Base-by-base conservation (phyloP, 2,113 vertebrate genomes). In the Onychorhynchus coronatus region DNA sequence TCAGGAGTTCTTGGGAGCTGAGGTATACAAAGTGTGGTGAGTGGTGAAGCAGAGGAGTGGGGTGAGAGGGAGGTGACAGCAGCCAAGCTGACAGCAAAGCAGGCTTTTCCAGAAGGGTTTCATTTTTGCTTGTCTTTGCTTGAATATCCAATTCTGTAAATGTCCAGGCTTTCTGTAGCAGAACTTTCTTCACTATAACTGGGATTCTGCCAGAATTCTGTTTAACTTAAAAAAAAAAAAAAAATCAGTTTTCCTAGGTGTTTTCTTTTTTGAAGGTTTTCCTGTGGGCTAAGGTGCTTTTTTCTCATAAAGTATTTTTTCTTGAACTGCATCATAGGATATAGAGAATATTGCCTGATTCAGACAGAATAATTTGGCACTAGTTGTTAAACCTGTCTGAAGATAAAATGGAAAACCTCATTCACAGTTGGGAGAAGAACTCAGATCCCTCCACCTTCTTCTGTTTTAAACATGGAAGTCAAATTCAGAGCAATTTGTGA, bases 201-300 rank as follows among this genome's bases (percentile, higher is more conserved):
- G 22, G 76, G 19, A 47, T 81, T 78, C 10, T 84, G 42, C 31
- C 30, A 85, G 30, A 63, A 68, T 42, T 89, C 42, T 63, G 23
- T 47, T 78, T 42, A 87, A 41, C 24, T 68, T 85, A 5, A 0
- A 3, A 28, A 73, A 3, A 30, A 3, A 30, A 41, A 80, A 61
- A 63, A 33, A 6, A 0, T 3, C 12, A 0, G 1, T 61, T 86
- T 85, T 59, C 19, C 10, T 21, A 47, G 25, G 18, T 42, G 3
- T 89, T 90, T 76, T 52, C 17, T 63, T 9, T 42, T 77, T 72
- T 72, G 39, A 65, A 81, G 31, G 20, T 74, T 62, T 62, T 59
- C 84, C 68, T 73, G 27, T 71, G 39, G 10, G 11, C 12, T 50
- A 4, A 68, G 33, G 9, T 30, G 11, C 28, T 65, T 14, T 85